phyloP scores from a whole-genome alignment of 2,113 vertebrate genomes.

The Eulacestoma nigropectus region DNA sequence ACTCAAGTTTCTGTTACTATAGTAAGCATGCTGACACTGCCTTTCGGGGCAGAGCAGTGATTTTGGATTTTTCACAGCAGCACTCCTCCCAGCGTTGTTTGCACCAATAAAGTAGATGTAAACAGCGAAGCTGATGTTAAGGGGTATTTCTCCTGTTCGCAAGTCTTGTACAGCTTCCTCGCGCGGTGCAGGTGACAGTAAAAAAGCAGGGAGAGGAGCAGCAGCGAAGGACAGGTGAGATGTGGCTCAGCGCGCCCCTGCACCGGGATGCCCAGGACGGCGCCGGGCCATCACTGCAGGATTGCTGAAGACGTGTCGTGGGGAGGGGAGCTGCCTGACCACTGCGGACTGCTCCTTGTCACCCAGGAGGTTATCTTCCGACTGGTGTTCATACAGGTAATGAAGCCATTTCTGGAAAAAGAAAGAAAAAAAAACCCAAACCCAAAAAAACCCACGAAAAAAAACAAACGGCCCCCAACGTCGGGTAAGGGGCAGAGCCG shows the following conservation, averaged over 20 bases:
- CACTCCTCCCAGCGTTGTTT: not conserved
- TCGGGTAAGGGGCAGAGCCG: not conserved
- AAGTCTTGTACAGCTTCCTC: accelerated
- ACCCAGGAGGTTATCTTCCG: accelerated
- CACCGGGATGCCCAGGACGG: too few relatives aligned
- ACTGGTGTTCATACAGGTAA: not conserved
- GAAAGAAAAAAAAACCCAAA: not conserved
- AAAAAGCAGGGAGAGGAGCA: not conserved
- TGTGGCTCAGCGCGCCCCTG: not conserved
- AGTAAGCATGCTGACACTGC: accelerated
- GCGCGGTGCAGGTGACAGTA: accelerated
- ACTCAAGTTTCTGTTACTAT: too few relatives aligned
- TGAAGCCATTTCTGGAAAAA: not conserved
- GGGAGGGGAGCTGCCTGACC: not conserved
- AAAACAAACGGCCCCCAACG: not conserved
- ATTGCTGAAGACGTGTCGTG: accelerated
- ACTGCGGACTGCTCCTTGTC: too few relatives aligned
- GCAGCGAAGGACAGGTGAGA: not conserved
- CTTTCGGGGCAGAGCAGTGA: not conserved
- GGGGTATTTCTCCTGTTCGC: accelerated
- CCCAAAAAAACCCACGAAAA: accelerated
- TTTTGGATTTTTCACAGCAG: not conserved
- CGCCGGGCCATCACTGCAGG: accelerated
- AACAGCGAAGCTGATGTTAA: not conserved
- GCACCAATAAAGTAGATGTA: not conserved